Evolutionary conservation across 2,888 invertebrate species (phyloP).

Genomic region (Athetis lepigone): DNA sequence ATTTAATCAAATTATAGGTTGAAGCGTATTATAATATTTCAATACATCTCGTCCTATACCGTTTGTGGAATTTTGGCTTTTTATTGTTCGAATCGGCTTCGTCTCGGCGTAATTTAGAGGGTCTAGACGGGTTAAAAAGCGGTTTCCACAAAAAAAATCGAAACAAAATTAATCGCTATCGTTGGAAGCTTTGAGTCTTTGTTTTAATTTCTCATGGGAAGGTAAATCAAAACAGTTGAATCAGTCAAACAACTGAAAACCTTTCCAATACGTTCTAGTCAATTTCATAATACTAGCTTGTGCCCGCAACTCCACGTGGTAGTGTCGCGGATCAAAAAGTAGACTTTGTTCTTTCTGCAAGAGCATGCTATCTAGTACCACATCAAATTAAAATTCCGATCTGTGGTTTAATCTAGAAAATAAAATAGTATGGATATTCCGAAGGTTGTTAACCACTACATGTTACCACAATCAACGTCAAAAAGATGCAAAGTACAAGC

Average conservation of each 20-base stretch:
- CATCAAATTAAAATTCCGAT: too few relatives aligned
- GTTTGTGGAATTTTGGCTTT: slow-evolving; percentile 88
- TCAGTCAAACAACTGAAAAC: slow-evolving; percentile 12
- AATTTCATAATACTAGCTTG: too few relatives aligned
- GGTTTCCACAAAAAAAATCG: slow-evolving; percentile 55
- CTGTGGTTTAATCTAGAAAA: too few relatives aligned
- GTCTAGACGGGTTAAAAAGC: slow-evolving; percentile 85
- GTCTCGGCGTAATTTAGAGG: slow-evolving; percentile 83
- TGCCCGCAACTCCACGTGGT: too few relatives aligned
- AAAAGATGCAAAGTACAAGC: neutral
- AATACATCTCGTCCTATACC: slow-evolving; percentile 86
- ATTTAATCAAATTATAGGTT: slow-evolving; percentile 91
- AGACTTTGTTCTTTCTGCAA: too few relatives aligned
- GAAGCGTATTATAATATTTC: slow-evolving; percentile 89
- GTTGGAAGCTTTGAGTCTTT: slow-evolving; percentile 55
- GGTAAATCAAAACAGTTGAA: slow-evolving; percentile 23
- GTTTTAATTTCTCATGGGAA: slow-evolving; percentile 53
- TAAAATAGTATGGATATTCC: neutral
- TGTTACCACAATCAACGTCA: neutral
- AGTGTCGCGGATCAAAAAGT: too few relatives aligned
- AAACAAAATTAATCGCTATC: slow-evolving; percentile 70
- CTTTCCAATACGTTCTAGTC: slow-evolving; percentile 11
- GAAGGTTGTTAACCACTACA: neutral
- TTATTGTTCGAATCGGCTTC: slow-evolving; percentile 87
- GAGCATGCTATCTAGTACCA: too few relatives aligned